A percentile compares a stretch with the other conserved stretches of the same genome.
Evolutionary conservation across 2,797 vertebrate species (phyloP).

Genomic region (Nyctibius grandis): DNA sequence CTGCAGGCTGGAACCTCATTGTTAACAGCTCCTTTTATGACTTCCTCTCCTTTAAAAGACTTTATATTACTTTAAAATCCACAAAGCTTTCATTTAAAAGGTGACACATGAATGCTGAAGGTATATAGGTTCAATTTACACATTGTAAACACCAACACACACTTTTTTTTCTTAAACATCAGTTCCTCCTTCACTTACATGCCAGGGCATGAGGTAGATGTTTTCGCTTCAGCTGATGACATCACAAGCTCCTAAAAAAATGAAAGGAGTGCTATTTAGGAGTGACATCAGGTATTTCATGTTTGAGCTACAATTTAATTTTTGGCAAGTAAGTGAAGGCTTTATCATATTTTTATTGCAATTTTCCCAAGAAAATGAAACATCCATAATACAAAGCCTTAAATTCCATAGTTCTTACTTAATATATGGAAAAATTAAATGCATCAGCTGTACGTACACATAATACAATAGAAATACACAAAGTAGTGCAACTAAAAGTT

Average conservation of each 20-base stretch:
- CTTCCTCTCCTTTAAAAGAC: constrained; percentile 28
- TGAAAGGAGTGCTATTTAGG: constrained; percentile 50
- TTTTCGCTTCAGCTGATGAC: constrained; percentile 63
- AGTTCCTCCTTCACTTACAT: constrained; percentile 59
- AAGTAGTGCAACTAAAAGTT: background rate
- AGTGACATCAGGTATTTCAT: constrained; percentile 45
- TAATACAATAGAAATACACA: background rate
- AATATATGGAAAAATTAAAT: background rate
- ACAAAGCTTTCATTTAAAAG: constrained; percentile 24
- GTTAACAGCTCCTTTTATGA: constrained; percentile 31
- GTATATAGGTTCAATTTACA: constrained; percentile 3
- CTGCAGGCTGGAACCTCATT: background rate
- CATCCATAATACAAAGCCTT: background rate
- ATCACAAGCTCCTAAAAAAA: constrained; percentile 68
- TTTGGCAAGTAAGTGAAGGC: constrained; percentile 63
- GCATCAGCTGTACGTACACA: background rate
- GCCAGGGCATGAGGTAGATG: constrained; percentile 61
- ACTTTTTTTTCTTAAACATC: background rate
- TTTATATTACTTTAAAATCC: constrained; percentile 25
- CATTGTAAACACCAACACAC: constrained; percentile 36
- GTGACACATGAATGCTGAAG: background rate
- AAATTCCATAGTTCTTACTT: background rate
- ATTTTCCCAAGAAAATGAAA: background rate
- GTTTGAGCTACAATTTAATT: background rate
- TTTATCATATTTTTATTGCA: background rate